Percentiles rank a stretch among this genome's conserved stretches.
These are phyloP conservation scores for Thereuonema tuberculata DNA, from an alignment of 1,140 invertebrate species.

Conservation along the genomic window DNA sequence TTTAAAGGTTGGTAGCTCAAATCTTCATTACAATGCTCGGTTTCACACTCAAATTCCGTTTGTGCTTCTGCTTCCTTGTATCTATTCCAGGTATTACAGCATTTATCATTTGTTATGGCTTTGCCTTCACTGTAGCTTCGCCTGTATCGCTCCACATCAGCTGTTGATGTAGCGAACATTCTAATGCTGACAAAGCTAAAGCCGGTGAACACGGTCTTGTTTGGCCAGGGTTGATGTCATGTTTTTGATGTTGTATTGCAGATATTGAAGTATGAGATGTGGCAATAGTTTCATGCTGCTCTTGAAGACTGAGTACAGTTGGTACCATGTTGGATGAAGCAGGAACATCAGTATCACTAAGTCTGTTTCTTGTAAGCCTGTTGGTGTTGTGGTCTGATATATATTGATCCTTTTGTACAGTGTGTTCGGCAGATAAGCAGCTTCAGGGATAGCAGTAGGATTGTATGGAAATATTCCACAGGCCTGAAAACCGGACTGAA, in stretches of 20 bases:
- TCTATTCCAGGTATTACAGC: not conserved
- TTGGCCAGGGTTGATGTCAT: no score
- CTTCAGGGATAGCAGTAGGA: no score
- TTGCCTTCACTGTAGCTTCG: no score
- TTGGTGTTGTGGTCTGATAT: not conserved
- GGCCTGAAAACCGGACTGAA: no score
- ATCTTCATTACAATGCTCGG: no score
- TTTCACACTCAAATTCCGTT: no score
- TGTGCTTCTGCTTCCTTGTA: no score
- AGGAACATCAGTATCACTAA: not conserved
- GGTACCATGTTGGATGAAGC: not conserved
- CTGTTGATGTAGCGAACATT: not conserved
- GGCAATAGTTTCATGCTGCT: not conserved
- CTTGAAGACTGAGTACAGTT: not conserved
- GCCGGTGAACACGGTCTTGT: no score
- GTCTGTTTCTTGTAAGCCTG: no score
- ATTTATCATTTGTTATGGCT: not conserved
- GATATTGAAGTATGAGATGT: not conserved
- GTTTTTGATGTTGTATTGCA: not conserved
- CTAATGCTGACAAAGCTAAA: no score
- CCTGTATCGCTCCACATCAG: no score
- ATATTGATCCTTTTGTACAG: not conserved
- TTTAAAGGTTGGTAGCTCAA: not conserved
- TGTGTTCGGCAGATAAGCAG: conserved; percentile 22
- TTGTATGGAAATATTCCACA: no score